Evolutionary conservation across 1,140 invertebrate species (phyloP).

Genomic region (Heterodera schachtii): DNA sequence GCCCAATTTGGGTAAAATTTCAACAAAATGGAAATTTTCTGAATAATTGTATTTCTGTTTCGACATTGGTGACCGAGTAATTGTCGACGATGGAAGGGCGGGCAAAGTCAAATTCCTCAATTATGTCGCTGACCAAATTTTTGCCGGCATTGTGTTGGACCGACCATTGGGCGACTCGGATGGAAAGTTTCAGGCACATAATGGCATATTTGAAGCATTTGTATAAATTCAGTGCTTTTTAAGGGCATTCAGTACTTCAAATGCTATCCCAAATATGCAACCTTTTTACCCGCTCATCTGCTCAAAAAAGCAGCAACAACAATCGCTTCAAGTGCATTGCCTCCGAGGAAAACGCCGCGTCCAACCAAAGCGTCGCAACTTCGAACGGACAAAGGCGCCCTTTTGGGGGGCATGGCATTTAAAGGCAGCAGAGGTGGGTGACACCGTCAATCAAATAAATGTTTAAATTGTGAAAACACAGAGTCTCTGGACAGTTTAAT

Average conservation of each 20-base stretch:
- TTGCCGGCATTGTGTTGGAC: constrained; percentile 70
- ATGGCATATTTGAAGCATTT: constrained; percentile 12
- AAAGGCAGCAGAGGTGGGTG: background rate
- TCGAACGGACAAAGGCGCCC: constrained; percentile 29
- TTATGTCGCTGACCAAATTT: constrained; percentile 69
- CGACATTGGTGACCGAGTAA: constrained; percentile 54
- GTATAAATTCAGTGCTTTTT: constrained; percentile 25
- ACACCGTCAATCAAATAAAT: background rate
- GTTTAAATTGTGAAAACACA: background rate
- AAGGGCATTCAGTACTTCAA: constrained; percentile 50
- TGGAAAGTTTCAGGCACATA: constrained; percentile 57
- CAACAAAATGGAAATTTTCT: background rate
- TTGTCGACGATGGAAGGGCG: constrained; percentile 42
- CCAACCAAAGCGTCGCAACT: constrained; percentile 48
- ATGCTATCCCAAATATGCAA: constrained; percentile 51
- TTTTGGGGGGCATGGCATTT: constrained; percentile 5
- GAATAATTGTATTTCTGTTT: constrained; percentile 39
- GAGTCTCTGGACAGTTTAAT: constrained; percentile 28
- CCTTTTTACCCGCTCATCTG: constrained; percentile 48
- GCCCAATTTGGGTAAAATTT: constrained; percentile 43
- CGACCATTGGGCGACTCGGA: constrained; percentile 68
- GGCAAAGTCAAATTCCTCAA: constrained; percentile 60
- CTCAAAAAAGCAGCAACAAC: constrained; percentile 28
- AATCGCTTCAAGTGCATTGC: constrained; percentile 14
- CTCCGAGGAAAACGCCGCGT: constrained; percentile 20